Evolutionary conservation across 2,113 vertebrate species (phyloP).

Genomic region (Urocitellus parryii): DNA sequence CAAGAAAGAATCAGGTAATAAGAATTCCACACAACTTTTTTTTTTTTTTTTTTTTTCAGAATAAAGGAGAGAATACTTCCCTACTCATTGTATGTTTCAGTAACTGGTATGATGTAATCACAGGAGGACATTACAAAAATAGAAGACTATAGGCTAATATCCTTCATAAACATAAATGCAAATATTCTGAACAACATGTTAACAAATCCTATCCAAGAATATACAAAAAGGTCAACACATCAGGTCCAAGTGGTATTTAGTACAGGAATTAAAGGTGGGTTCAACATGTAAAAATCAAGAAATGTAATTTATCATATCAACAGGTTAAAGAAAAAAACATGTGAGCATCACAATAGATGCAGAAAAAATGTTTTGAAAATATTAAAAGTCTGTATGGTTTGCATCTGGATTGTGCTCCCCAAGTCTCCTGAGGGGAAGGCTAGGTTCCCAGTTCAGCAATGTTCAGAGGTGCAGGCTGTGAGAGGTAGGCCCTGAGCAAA

Average conservation of each 20-base stretch:
- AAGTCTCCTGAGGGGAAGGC: no score
- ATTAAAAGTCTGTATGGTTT: neutral
- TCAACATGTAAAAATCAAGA: neutral
- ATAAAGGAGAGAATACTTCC: neutral
- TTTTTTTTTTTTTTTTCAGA: neutral
- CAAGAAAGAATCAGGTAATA: neutral
- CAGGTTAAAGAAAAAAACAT: neutral
- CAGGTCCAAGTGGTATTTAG: neutral
- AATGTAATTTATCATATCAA: neutral
- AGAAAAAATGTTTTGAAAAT: neutral
- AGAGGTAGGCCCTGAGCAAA: neutral
- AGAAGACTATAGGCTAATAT: neutral
- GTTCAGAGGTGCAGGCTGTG: neutral
- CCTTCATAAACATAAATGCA: neutral
- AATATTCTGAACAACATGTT: neutral
- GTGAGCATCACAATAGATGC: neutral
- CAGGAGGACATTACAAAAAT: neutral
- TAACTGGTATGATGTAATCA: neutral
- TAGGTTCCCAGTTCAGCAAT: neutral
- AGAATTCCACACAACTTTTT: neutral
- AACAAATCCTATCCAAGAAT: neutral
- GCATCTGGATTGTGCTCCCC: neutral
- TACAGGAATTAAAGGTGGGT: neutral
- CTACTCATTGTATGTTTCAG: neutral
- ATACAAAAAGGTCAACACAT: neutral